Base-by-base conservation (phyloP, 2,113 vertebrate genomes). In the Dasyornis broadbenti region DNA sequence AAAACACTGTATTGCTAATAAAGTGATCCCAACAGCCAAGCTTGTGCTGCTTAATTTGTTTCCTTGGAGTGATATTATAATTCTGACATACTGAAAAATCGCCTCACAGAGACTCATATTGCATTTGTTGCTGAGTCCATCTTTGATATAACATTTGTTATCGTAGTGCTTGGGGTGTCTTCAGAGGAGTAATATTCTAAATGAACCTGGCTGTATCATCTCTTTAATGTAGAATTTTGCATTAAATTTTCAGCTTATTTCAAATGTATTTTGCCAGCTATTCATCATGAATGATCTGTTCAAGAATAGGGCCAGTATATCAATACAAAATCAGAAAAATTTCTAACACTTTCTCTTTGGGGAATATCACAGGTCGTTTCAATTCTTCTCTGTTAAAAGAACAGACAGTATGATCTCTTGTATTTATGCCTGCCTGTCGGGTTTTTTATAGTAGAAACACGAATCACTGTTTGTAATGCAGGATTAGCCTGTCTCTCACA, bases 21-120 rank as follows among this genome's bases (percentile, higher is more conserved):
- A 96, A 95, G 86, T 49, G 10, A 71, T 90, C 86, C 94, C 86
- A 89, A 90, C 76, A 94, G 94, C 86, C 71, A 7, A 42, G 93
- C 71, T 87, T 66, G 61, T 72, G 81, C 93, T 94, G 85, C 87
- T 96, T 97, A 96, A 97, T 97, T 96, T 96, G 93, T 97, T 97
- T 96, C 97, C 90, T n/a, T 44, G 87, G 89, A 84, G 89, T 94
- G 86, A 91, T 80, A 88, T 90, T 92, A 24, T 92, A 83, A 96
- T 96, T 96, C 92, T 95, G 96, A 97, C 94, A 87, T 56, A 84
- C 96, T 95, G 92, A 96, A 96, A 97, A 97, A 96, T 96, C 31
- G 12, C 95, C 75, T 87, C 72, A 6, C 85, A 35, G 96, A 96
- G 96, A 81, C 88, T 94, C 94, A 45, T 86, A 47, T 76, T 50